Percentiles rank a stretch among this genome's conserved stretches.
Evolutionary conservation across 2,113 vertebrate species (phyloP).

Genomic region (Tupaia tana): DNA sequence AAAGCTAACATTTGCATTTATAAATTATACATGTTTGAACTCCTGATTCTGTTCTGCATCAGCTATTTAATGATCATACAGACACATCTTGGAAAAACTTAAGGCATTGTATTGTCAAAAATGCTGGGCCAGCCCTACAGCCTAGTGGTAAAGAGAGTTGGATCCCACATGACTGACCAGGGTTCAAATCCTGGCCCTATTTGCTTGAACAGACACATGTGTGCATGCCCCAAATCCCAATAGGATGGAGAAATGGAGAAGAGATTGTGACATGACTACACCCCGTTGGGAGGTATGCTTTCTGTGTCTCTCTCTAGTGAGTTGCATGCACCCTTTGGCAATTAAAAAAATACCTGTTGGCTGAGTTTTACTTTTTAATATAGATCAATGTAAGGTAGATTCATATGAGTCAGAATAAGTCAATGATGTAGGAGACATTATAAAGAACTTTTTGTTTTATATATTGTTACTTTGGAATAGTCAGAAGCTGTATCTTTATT

Average conservation of each 20-base stretch:
- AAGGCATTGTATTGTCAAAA: neutral
- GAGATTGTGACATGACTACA: too few species aligned
- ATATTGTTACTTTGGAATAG: neutral
- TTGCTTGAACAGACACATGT: too few species aligned
- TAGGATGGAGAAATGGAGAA: too few species aligned
- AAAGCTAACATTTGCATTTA: neutral
- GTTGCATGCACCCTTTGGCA: too few species aligned
- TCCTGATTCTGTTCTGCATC: neutral
- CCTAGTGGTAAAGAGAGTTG: too few species aligned
- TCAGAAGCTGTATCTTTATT: neutral
- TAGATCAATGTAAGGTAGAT: neutral
- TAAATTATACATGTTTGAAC: neutral
- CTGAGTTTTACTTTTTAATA: neutral
- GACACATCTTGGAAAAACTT: neutral
- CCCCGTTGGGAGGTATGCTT: too few species aligned
- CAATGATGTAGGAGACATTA: neutral
- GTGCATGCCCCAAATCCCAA: too few species aligned
- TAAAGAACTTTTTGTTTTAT: neutral
- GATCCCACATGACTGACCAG: too few species aligned
- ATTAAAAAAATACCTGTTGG: neutral
- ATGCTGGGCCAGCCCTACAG: too few species aligned
- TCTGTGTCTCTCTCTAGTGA: too few species aligned
- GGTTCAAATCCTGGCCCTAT: too few species aligned
- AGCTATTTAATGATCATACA: neutral
- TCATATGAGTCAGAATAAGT: neutral